Conservation (phyloP, 2,888 invertebrate genomes). For the Parnassius smintheus region DNA sequence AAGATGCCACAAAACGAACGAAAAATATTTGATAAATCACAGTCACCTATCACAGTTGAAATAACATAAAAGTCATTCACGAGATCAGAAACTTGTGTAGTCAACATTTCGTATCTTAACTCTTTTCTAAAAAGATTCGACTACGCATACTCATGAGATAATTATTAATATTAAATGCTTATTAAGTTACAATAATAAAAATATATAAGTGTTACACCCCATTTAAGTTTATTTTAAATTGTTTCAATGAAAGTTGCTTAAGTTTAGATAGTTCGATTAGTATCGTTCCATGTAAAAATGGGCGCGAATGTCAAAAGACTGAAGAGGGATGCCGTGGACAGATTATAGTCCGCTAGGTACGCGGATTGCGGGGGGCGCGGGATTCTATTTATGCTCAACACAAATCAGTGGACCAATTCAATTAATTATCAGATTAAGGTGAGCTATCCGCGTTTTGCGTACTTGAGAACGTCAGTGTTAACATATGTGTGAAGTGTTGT, state of each 20-base stretch:
- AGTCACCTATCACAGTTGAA: conserved; percentile 52
- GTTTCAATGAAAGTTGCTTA: conserved; percentile 22
- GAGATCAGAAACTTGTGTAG: conserved; percentile 19
- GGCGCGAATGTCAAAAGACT: conserved; percentile 79
- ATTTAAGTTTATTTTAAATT: conserved; percentile 36
- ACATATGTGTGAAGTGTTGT: conserved; percentile 51
- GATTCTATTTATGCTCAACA: conserved; percentile 75
- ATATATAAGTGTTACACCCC: conserved; percentile 50
- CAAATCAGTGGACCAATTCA: conserved; percentile 78
- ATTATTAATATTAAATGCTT: conserved; percentile 54
- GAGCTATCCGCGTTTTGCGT: conserved; percentile 66
- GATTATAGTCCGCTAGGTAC: conserved; percentile 46
- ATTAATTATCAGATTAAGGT: conserved; percentile 82
- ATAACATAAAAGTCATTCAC: conserved; percentile 20
- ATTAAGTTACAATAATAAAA: conserved; percentile 36
- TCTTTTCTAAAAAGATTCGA: conserved; percentile 24
- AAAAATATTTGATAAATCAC: conserved; percentile 38
- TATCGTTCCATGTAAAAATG: conserved; percentile 77
- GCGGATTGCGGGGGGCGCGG: conserved; percentile 49
- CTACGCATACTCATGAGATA: conserved; percentile 33
- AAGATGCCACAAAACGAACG: conserved; percentile 66
- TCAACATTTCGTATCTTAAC: conserved; percentile 26
- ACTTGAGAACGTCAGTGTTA: conserved; percentile 61
- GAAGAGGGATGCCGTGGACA: conserved; percentile 65
- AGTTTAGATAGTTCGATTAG: conserved; percentile 65